phyloP scores from a whole-genome alignment of 1,140 invertebrate genomes.

The Drosophila biarmipes region DNA sequence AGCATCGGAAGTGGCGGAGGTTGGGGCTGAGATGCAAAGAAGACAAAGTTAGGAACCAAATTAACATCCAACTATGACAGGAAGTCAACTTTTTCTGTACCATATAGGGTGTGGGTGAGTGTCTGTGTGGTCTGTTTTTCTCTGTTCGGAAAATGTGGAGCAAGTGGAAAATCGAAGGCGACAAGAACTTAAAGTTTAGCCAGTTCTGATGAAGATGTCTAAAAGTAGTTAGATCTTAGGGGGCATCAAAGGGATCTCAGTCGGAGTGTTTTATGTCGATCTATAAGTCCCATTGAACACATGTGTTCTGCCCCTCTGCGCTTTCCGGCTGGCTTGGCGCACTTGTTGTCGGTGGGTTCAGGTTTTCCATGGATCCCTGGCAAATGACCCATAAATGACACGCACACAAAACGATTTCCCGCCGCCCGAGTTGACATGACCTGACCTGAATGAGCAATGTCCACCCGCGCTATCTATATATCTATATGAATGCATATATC shows the following conservation, averaged over 20 bases:
- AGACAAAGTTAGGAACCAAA: slow-evolving; percentile 37
- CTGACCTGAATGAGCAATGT: slow-evolving; percentile 59
- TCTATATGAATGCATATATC: slow-evolving; percentile 5
- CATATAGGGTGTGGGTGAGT: neutral
- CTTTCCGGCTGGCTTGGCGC: slow-evolving; percentile 17
- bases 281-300: too few relatives aligned
- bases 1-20: slow-evolving; percentile 54
- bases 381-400: slow-evolving; percentile 75
- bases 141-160: slow-evolving; percentile 23
- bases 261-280: neutral
- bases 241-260: neutral
- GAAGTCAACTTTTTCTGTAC: slow-evolving; percentile 44
- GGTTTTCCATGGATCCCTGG: slow-evolving; percentile 20
- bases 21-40: slow-evolving; percentile 28
- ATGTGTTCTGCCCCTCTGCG: neutral
- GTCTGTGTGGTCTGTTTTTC: slow-evolving; percentile 30
- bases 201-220: neutral
- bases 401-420: slow-evolving; percentile 48
- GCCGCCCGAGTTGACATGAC: slow-evolving; percentile 37
- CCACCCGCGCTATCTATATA: slow-evolving; percentile 26
- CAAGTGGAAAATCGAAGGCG: slow-evolving; percentile 43
- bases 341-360: slow-evolving; percentile 9
- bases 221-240: neutral
- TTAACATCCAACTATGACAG: slow-evolving; percentile 60
- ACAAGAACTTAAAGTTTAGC: neutral